Evolutionary conservation across 2,113 vertebrate species (phyloP).

Genomic region (Stictonetta naevosa): DNA sequence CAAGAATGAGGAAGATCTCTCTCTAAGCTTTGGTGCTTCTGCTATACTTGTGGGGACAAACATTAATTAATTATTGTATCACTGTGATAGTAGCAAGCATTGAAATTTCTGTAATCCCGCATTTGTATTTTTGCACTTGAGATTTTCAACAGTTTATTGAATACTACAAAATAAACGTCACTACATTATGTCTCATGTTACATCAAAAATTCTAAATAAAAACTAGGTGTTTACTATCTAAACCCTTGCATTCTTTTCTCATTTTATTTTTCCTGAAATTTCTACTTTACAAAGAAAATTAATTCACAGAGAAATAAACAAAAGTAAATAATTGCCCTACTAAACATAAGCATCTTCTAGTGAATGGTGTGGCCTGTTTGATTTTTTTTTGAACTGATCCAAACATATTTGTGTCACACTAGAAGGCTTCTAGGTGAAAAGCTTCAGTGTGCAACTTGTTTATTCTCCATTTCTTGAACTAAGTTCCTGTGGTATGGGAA

Average conservation of each 20-base stretch:
- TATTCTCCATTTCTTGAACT: neutral
- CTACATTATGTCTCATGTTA: neutral
- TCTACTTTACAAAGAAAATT: neutral
- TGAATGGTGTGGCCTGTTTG: neutral
- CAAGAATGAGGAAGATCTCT: neutral
- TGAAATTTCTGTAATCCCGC: neutral
- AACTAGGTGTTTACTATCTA: neutral
- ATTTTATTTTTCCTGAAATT: neutral
- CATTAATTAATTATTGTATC: neutral
- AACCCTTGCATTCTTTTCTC: neutral
- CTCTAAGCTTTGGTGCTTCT: neutral
- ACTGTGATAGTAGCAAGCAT: rapidly evolving
- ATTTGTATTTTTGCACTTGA: neutral
- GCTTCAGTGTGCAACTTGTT: conserved; percentile 2
- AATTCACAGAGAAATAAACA: neutral
- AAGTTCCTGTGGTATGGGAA: conserved; percentile 27
- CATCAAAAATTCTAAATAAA: neutral
- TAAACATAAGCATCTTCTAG: neutral
- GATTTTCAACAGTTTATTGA: neutral
- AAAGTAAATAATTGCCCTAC: neutral
- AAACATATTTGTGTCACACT: neutral
- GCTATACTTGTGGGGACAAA: neutral
- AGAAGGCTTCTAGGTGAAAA: conserved; percentile 24
- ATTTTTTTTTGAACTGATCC: neutral
- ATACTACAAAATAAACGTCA: neutral